phyloP scores from a whole-genome alignment of 53 echinoderm and acorn worm genomes.

The Crossaster papposus region DNA sequence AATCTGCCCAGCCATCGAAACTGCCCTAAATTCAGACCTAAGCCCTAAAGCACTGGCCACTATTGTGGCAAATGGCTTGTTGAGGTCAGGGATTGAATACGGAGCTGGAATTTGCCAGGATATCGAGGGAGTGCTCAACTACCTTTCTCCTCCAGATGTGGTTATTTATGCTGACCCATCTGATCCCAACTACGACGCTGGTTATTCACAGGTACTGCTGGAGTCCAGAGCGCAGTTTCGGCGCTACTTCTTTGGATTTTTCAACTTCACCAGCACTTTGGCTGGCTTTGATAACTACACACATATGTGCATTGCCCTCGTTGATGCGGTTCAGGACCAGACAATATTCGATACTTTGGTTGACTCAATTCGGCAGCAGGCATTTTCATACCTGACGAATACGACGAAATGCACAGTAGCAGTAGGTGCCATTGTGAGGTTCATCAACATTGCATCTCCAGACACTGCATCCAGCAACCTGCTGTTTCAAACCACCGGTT shows the following conservation, averaged over 20 bases:
- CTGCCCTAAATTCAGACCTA: conserved; percentile 46
- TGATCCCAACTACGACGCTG: background rate
- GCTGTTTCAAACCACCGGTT: conserved; percentile 64
- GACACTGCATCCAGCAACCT: background rate
- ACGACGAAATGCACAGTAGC: conserved; percentile 15
- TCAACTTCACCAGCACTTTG: conserved; percentile 22
- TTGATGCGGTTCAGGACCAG: background rate
- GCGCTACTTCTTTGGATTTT: background rate
- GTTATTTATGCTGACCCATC: background rate
- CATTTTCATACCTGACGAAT: conserved; percentile 31
- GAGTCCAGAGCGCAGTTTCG: background rate
- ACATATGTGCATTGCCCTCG: conserved; percentile 20
- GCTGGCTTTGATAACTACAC: conserved; percentile 28
- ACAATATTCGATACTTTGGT: conserved; percentile 10
- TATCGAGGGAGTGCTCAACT: conserved; percentile 17
- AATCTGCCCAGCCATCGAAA: conserved; percentile 60
- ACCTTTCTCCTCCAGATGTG: conserved; percentile 28
- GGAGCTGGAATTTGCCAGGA: conserved; percentile 52
- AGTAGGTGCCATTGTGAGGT: background rate
- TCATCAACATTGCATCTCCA: conserved; percentile 2
- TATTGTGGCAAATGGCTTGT: conserved; percentile 21
- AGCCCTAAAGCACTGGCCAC: conserved; percentile 5
- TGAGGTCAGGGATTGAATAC: conserved; percentile 38
- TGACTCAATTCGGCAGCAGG: background rate
- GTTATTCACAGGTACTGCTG: background rate